These are phyloP conservation scores for Agriopis marginaria DNA, from an alignment of 2,888 invertebrate genomes.

Conservation along the genomic window DNA sequence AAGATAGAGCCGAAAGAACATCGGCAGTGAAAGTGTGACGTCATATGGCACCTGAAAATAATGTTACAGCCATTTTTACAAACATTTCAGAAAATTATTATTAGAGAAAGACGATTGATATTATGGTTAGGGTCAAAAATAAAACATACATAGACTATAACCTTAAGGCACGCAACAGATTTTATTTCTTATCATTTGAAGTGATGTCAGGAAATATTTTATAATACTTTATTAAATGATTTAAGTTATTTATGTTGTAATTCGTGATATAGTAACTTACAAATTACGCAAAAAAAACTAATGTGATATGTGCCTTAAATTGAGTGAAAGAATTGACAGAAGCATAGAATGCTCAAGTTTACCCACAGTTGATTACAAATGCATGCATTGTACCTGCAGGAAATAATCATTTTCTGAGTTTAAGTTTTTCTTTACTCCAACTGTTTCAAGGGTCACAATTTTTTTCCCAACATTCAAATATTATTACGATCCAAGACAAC, in stretches of 20 bases:
- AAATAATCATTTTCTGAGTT: background rate
- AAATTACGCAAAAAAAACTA: background rate
- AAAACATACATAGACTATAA: background rate
- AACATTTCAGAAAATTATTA: background rate
- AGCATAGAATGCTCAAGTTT: constrained; percentile 8
- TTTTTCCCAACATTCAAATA: background rate
- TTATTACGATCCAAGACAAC: constrained; percentile 18
- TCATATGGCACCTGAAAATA: constrained; percentile 94
- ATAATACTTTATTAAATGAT: background rate
- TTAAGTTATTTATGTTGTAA: background rate
- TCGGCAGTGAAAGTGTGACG: constrained; percentile 98
- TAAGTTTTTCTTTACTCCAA: background rate
- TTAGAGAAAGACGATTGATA: background rate
- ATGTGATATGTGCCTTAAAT: constrained; percentile 30
- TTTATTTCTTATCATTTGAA: constrained; percentile 47
- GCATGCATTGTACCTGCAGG: constrained; percentile 20
- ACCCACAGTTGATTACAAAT: constrained; percentile 12
- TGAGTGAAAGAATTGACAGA: background rate
- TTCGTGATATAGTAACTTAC: background rate
- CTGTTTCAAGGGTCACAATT: constrained; percentile 11
- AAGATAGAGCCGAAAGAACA: constrained; percentile 99
- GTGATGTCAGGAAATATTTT: constrained; percentile 50
- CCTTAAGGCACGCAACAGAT: constrained; percentile 45
- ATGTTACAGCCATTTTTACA: background rate
- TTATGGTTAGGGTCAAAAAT: background rate